These are phyloP conservation scores for Chlorops oryzae DNA, from an alignment of 1,140 invertebrate species.

Conservation along the genomic window DNA sequence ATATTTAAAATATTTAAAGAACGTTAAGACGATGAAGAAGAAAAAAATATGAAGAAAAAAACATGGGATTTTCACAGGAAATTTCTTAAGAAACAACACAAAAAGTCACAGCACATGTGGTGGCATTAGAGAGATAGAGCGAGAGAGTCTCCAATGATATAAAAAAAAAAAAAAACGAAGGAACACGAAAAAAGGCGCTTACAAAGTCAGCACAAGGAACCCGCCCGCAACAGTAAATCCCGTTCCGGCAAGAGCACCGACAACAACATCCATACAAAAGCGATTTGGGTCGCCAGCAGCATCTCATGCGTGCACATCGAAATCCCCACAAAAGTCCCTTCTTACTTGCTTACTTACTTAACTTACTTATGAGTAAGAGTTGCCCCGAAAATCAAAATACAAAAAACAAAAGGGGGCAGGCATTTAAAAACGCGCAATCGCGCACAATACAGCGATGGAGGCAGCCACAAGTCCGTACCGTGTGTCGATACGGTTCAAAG, in stretches of 20 bases:
- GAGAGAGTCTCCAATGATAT: neutral
- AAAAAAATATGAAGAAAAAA: neutral
- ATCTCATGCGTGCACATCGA: too few relatives aligned
- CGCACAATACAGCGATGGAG: neutral
- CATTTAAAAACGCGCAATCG: conserved; percentile 16
- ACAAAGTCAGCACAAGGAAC: too few relatives aligned
- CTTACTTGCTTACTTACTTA: too few relatives aligned
- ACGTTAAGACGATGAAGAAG: neutral
- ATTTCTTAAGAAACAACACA: neutral
- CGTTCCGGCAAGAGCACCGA: too few relatives aligned
- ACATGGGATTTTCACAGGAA: neutral
- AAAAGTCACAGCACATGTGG: neutral
- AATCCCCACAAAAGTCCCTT: too few relatives aligned
- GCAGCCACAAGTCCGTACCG: neutral
- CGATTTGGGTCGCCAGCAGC: too few relatives aligned
- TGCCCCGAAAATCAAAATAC: conserved; percentile 20
- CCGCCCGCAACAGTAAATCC: too few relatives aligned
- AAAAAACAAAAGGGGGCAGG: conserved; percentile 18
- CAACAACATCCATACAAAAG: too few relatives aligned
- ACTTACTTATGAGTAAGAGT: too few relatives aligned
- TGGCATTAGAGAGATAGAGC: neutral
- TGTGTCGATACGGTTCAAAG: conserved; percentile 7
- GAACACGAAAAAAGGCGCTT: too few relatives aligned
- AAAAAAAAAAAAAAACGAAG: too few relatives aligned
- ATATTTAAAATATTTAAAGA: neutral